Evolutionary conservation across 2,888 invertebrate species (phyloP).

Genomic region (Apamea sordens): DNA sequence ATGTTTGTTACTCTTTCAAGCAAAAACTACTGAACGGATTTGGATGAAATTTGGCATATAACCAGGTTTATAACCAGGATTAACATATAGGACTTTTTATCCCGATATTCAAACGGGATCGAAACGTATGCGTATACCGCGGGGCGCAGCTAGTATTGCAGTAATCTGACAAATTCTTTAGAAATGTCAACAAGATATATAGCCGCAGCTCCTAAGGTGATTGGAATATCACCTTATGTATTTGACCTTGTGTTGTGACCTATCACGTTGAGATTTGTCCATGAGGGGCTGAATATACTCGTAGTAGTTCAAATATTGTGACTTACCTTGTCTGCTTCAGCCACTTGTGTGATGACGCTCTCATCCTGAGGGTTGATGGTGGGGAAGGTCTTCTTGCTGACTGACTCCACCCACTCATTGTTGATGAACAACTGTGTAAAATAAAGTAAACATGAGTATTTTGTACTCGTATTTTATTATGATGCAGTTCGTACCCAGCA

Average conservation of each 20-base stretch:
- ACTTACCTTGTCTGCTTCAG: slow-evolving; percentile 95
- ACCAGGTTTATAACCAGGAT: no score
- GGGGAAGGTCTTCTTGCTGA: slow-evolving; percentile 95
- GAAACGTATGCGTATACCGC: no score
- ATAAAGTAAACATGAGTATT: not conserved
- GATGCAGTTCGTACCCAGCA: not conserved
- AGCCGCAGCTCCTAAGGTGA: not conserved
- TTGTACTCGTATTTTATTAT: not conserved
- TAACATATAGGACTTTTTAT: no score
- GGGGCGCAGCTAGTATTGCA: no score
- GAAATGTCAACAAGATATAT: not conserved
- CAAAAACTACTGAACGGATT: no score
- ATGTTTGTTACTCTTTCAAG: no score
- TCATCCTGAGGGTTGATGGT: slow-evolving; percentile 96
- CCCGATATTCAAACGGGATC: no score
- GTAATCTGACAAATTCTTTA: not conserved
- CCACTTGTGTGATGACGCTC: slow-evolving; percentile 93
- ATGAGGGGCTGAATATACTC: no score
- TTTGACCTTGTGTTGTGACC: not conserved
- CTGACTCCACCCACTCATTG: slow-evolving; percentile 95
- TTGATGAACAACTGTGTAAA: slow-evolving; percentile 92
- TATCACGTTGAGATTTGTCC: no score
- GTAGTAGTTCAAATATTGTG: not conserved
- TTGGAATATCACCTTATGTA: not conserved
- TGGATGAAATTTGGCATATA: no score